These are phyloP conservation scores for Orthonyx spaldingii DNA, from an alignment of 2,113 vertebrate species.

Conservation along the genomic window DNA sequence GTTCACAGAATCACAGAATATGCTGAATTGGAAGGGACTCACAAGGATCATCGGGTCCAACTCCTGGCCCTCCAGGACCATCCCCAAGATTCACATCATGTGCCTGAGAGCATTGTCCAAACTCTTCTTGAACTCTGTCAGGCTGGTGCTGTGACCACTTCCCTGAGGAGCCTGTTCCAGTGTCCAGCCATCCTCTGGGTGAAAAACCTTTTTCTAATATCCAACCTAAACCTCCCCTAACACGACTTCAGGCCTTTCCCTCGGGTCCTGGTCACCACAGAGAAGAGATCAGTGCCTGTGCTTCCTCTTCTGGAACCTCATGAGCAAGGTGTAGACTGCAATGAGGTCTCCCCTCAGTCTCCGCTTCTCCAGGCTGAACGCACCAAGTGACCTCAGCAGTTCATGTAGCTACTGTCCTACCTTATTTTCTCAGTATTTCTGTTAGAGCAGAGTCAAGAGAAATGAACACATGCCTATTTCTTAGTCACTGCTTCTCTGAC, in stretches of 20 bases:
- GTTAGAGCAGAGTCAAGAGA: neutral
- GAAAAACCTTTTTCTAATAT: neutral
- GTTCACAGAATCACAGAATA: neutral
- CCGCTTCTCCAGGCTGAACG: neutral
- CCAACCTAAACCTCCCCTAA: neutral
- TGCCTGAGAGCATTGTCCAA: neutral
- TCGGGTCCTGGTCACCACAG: neutral
- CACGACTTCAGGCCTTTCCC: neutral
- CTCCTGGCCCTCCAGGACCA: neutral
- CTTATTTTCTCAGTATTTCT: neutral
- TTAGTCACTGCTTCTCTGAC: neutral
- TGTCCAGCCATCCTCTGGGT: neutral
- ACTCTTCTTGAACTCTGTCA: neutral
- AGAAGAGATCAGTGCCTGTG: neutral
- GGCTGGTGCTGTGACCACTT: neutral
- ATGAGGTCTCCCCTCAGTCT: neutral
- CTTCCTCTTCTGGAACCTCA: neutral
- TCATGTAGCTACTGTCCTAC: neutral
- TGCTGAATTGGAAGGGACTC: neutral
- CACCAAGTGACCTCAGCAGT: neutral
- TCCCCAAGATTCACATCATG: neutral
- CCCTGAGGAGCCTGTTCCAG: neutral
- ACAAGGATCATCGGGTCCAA: rapidly evolving
- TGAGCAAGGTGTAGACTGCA: neutral
- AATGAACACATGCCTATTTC: neutral